Evolutionary conservation across 2,797 vertebrate genomes (phyloP).

Genomic region (Holocentrus rufus): DNA sequence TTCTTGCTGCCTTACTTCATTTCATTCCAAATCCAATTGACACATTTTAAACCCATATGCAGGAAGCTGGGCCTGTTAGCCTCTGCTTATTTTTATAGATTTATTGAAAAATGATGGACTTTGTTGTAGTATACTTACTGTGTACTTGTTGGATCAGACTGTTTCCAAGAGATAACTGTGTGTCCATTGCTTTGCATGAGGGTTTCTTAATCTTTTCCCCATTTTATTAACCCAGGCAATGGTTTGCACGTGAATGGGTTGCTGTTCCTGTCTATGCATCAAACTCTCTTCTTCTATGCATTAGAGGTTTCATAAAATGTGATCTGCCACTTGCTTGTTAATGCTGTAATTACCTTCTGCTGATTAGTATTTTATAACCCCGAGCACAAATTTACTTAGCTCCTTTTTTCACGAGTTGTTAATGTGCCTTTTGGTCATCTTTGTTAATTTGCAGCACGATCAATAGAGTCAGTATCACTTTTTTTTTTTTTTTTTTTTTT

Average conservation of each 20-base stretch:
- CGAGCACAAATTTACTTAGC: constrained; percentile 30
- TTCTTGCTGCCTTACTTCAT: constrained; percentile 7
- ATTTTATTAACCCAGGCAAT: background rate
- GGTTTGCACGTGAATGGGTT: background rate
- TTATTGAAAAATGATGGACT: background rate
- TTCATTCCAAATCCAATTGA: constrained; percentile 22
- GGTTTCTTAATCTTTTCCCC: background rate
- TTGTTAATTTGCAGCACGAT: constrained; percentile 52
- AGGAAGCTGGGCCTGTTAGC: background rate
- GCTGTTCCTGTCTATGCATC: background rate
- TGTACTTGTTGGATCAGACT: background rate
- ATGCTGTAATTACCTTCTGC: constrained; percentile 56
- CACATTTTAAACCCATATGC: constrained; percentile 7
- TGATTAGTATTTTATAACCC: constrained; percentile 57
- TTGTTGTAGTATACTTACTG: background rate
- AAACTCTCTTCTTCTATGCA: background rate
- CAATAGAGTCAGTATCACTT: constrained; percentile 21
- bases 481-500: constrained; percentile 18
- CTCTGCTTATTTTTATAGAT: constrained; percentile 9
- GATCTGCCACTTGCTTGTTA: constrained; percentile 46
- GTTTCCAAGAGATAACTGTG: background rate
- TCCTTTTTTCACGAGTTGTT: constrained; percentile 53
- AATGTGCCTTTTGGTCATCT: constrained; percentile 34
- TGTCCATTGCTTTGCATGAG: background rate
- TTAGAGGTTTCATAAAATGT: constrained; percentile 23